phyloP scores from a whole-genome alignment of 2,113 vertebrate species.

The Ictalurus punctatus region DNA sequence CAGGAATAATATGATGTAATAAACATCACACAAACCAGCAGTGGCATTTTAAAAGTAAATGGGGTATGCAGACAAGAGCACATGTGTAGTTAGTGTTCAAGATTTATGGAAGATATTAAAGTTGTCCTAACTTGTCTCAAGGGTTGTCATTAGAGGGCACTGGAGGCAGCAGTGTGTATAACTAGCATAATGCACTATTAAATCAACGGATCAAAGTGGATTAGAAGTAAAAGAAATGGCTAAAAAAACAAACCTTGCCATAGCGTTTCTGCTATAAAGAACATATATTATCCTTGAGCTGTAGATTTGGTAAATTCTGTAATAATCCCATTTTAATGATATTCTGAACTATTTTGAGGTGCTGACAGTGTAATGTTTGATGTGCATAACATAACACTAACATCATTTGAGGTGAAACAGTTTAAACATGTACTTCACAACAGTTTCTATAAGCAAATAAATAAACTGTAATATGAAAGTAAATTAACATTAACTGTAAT shows the following conservation, averaged over 20 bases:
- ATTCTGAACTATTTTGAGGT: not conserved
- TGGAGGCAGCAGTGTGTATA: slow-evolving; percentile 35
- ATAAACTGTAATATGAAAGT: not conserved
- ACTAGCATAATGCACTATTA: slow-evolving; percentile 40
- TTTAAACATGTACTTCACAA: not conserved
- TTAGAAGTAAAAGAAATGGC: slow-evolving; percentile 23
- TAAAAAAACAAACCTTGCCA: slow-evolving; percentile 13
- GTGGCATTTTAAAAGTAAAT: slow-evolving; percentile 37
- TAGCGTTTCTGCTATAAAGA: not conserved
- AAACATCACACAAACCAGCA: slow-evolving; percentile 46
- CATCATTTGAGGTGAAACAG: not conserved
- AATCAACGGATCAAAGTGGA: slow-evolving; percentile 49
- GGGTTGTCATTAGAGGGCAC: slow-evolving; percentile 61
- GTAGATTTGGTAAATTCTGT: not conserved
- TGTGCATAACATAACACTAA: not conserved
- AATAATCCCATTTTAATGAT: not conserved
- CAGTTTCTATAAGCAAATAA: not conserved
- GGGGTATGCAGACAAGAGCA: not conserved
- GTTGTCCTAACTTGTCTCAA: slow-evolving; percentile 56
- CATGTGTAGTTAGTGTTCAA: slow-evolving; percentile 28
- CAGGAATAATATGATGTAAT: slow-evolving; percentile 16
- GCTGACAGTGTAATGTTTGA: not conserved
- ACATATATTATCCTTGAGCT: not conserved
- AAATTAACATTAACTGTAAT: slow-evolving; percentile 6
- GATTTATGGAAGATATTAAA: slow-evolving; percentile 65